phyloP scores from a whole-genome alignment of 2,888 invertebrate species.

The Rhagophthalmus giganteus region DNA sequence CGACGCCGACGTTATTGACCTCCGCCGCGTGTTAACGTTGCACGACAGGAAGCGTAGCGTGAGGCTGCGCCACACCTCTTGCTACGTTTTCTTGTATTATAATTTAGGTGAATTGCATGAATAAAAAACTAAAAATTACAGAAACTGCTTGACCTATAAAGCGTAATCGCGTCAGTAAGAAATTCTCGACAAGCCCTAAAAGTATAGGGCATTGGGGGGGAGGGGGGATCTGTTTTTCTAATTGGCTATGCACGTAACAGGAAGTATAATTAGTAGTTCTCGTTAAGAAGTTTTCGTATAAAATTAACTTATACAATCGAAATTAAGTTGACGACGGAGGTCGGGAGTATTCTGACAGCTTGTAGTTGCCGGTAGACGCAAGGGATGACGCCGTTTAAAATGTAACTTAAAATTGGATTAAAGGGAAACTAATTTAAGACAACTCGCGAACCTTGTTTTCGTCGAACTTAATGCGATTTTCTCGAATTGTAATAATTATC shows the following conservation, averaged over 20 bases:
- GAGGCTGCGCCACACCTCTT: constrained; percentile 31
- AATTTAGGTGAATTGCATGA: constrained; percentile 25
- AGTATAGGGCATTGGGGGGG: not conserved
- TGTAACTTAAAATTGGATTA: constrained; percentile 12
- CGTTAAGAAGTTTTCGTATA: not conserved
- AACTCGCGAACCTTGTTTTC: constrained; percentile 11
- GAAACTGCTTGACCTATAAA: constrained; percentile 21
- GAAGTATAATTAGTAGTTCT: not conserved
- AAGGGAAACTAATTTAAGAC: constrained; percentile 16
- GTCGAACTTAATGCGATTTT: constrained; percentile 14
- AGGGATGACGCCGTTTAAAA: too few relatives aligned
- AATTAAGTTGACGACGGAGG: not conserved
- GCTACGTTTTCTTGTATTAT: constrained; percentile 23
- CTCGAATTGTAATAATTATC: too few relatives aligned
- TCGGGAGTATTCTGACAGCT: too few relatives aligned
- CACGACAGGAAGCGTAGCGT: constrained; percentile 36
- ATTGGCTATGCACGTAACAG: not conserved
- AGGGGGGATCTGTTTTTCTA: not conserved
- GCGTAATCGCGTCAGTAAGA: not conserved
- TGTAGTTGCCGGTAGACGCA: too few relatives aligned
- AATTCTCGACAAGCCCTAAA: not conserved
- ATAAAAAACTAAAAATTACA: constrained; percentile 18
- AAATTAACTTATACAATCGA: not conserved
- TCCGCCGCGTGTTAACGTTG: constrained; percentile 15
- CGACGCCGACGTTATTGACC: constrained; percentile 29